Base-by-base conservation (phyloP, 2,113 vertebrate species). In the Condylura cristata region DNA sequence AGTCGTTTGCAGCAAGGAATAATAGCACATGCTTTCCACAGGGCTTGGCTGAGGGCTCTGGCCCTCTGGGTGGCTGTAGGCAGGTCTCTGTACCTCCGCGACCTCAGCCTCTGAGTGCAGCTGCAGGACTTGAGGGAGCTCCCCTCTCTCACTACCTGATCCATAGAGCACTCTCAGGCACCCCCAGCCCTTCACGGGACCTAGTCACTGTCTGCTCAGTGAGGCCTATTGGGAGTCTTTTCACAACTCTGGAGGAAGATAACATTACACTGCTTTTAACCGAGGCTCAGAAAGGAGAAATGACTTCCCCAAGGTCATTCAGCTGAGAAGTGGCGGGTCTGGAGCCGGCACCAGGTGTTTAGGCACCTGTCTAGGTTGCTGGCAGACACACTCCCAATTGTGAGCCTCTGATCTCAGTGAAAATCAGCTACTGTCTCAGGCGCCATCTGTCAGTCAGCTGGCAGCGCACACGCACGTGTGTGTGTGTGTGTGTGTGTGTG, bases 231-330 rank as follows among this genome's bases (percentile, higher is more conserved):
- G 71, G 72, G 22, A 56, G 22, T 56, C n/a, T 80, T 85, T 78
- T 78, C 24, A 24, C 18, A 44, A 60, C 53, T 16, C 65, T 51
- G 39, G 34, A 78, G 53, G 71, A 72, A 81, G 71, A 32, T 37
- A 72, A 22, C n/a, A 24, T 78, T 68, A 51, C 1, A 11, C 44
- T 74, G 26, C 82, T 68, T 90, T 82, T 56, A 26, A 53, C 4
- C 26, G 32, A 83, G 56, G n/a, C 79, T 95, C n/a, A 37, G 86
- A 82, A 85, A 46, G 51, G 32, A 78, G 71, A 86, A 93, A 32
- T 89, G 79, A 83, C 89, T 74, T 68, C 30, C 14, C 53, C 51
- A 79, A n/a, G 65, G n/a, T 82, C 26, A 28, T 66, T 91, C 60
- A 28, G 30, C 53, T 70, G 51, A 41, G 92, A 85, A 37, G 61